Percentiles rank a stretch among this genome's conserved stretches.
Conservation (phyloP, 2,113 vertebrate species). For the Vidua macroura region DNA sequence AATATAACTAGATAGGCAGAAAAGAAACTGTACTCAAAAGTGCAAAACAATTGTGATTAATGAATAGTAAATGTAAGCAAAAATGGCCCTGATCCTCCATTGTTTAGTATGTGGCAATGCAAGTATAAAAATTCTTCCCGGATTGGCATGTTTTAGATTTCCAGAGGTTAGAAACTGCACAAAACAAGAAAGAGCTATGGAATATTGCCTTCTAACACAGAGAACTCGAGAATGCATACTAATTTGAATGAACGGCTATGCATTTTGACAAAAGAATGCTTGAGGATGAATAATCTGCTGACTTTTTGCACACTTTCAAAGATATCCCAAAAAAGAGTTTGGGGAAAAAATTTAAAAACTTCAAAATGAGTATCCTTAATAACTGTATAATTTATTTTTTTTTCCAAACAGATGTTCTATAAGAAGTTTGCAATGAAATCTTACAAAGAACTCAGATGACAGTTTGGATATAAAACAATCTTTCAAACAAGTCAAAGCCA, state of each 20-base stretch:
- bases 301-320: not conserved
- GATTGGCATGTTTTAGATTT: not conserved
- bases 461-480: not conserved
- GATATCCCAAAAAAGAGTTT: not conserved
- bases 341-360: not conserved
- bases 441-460: not conserved
- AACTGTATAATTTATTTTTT: not conserved
- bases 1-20: not conserved
- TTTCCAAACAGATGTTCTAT: not conserved
- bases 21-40: not conserved
- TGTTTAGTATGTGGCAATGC: not conserved
- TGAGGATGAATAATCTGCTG: not conserved
- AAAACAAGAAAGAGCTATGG: not conserved
- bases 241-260: not conserved
- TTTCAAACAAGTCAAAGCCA: not conserved
- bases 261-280: not conserved
- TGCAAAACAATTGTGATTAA: not conserved
- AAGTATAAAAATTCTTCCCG: not conserved
- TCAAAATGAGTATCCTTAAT: not conserved
- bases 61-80: slow-evolving; percentile 15
- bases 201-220: not conserved
- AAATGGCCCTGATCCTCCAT: not conserved
- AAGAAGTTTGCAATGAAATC: not conserved
- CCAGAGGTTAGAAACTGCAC: not conserved
- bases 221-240: not conserved